Evolutionary conservation across 1,140 invertebrate genomes (phyloP), one percentile per base, ranked within the genome.

Genomic region (Hyles euphorbiae): DNA sequence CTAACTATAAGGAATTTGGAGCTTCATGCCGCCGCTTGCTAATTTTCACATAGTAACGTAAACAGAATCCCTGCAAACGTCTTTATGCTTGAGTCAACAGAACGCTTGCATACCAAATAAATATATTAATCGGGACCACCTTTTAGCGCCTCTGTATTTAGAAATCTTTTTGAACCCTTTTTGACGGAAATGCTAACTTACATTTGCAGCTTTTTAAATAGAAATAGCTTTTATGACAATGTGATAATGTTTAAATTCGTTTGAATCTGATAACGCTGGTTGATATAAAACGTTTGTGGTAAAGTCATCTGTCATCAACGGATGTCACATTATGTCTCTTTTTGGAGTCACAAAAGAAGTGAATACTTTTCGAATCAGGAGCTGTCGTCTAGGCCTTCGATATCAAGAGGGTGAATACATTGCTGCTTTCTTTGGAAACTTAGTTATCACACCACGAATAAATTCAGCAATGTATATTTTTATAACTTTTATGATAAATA

Each of bases 141-240:
- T 81, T 80, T 83, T 84, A 83, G 80, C 81, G 77, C 80, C 81
- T 84, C 79, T 44, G 76, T 81, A 75, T 84, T 84, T 81, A 67
- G 74, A 60, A 62, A 53, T 63, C 66, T 79, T 76, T 65, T 71
- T 56, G 61, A 73, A 70, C 64, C 70, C 64, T 65, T 78, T 71
- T 73, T 44, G 49, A 56, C 53, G 67, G 50, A 52, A 5, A 40
- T 8, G 65, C 65, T 34, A 63, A 63, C 63, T 60, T 36, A 71
- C 70, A 56, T 67, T 66, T 65, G 4, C 51, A 11, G 40, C 5
- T 45, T 12, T 3, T 12, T 51, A 34, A 50, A 22, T 50, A 5
- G 48, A 50, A 43, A 36, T 36, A 10, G 3, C 9, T 11, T 11
- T 36, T 11, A 36, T 36, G n/a, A n/a, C 10, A 40, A n/a, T 2